phyloP scores from a whole-genome alignment of 2,113 vertebrate genomes.

The Rhombomys opimus region DNA sequence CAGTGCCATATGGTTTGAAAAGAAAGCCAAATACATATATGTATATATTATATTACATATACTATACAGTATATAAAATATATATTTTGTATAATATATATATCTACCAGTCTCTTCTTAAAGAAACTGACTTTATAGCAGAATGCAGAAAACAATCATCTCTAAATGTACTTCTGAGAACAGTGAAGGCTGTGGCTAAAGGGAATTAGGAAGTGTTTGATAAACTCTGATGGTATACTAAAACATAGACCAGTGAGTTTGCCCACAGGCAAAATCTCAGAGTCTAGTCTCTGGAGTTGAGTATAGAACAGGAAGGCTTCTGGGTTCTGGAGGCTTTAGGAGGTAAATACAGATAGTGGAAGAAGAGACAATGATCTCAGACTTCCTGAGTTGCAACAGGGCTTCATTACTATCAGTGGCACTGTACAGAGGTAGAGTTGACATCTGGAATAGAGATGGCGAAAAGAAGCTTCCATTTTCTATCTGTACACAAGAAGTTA shows the following conservation, averaged over 20 bases:
- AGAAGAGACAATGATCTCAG: neutral
- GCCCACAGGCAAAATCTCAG: neutral
- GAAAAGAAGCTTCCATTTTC: neutral
- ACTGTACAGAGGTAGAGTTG: neutral
- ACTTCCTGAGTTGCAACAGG: neutral
- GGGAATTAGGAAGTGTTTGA: neutral
- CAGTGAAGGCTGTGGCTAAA: neutral
- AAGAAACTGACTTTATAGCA: neutral
- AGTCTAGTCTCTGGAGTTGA: neutral
- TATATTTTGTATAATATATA: too few relatives aligned
- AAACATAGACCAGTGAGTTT: neutral
- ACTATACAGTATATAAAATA: too few relatives aligned
- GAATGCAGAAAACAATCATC: neutral
- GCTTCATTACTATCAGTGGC: neutral
- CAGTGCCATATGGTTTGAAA: neutral
- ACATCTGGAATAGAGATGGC: neutral
- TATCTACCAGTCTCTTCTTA: neutral
- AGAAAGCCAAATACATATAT: neutral
- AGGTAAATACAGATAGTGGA: neutral
- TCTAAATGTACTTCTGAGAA: neutral
- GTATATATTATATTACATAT: too few relatives aligned
- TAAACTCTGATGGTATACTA: neutral
- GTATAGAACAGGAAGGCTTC: neutral
- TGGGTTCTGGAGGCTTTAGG: neutral
- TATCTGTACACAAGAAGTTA: neutral